Evolutionary conservation across 2,888 invertebrate genomes (phyloP), one percentile per base, ranked within the genome.

Genomic region (Drosophila limbata): DNA sequence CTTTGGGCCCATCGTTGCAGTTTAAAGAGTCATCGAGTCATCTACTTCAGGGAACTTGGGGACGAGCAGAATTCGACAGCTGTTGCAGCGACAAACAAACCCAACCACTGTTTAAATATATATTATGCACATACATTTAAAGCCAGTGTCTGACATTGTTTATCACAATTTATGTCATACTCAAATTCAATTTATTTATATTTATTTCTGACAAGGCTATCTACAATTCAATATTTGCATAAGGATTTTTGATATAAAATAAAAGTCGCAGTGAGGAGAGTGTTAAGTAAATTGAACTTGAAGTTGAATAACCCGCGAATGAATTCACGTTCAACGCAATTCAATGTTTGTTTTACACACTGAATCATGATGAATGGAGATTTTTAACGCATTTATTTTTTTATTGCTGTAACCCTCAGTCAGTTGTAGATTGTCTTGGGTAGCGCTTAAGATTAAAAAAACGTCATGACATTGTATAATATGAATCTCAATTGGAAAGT

Each of bases 261-360:
- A 47, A 35, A 69, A 60, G 48, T 64, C 35, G 21, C 63, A 51
- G 25, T 42, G 56, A 45, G 42, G 50, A 40, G 68, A 63, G 56
- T 59, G 72, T 42, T 77, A 69, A 80, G 57, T 48, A 77, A 80
- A 77, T 78, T 63, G 63, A 77, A 73, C 69, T 81, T 81, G 66
- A 64, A 69, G 78, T 78, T 78, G 78, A 78, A 81, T 73, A 78
- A 78, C 81, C 78, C 55, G 50, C n/a, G 11, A 50, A 33, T 52
- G 17, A 47, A 69, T 76, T 68, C 63, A 77, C 44, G 51, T 59
- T 72, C 28, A 61, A 75, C 73, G 69, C 60, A 78, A 47, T 74
- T 78, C 69, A 69, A 74, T 74, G 40, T 57, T 59, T 60, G 42
- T 37, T 69, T 52, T 45, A 57, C 44, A 39, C 28, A 39, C 57